Percentiles rank a stretch among this genome's conserved stretches.
Evolutionary conservation across 2,113 vertebrate species (phyloP).

Genomic region (Plestiodon gilberti): DNA sequence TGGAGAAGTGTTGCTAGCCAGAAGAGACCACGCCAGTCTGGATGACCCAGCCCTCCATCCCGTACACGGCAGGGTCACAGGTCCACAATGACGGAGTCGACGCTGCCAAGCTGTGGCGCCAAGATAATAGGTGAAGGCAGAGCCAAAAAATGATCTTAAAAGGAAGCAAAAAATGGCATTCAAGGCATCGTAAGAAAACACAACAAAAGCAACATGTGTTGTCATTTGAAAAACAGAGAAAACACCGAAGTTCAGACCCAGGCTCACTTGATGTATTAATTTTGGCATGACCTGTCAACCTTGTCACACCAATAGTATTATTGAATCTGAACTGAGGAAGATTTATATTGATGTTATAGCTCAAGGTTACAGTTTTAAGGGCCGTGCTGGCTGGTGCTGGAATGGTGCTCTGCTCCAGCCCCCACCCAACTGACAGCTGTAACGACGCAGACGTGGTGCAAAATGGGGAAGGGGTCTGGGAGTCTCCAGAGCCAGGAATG

Average conservation of each 20-base stretch:
- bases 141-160: not conserved
- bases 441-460: fast-evolving
- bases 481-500: too few species aligned
- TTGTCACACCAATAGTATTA: fast-evolving
- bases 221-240: not conserved
- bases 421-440: too few species aligned
- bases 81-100: too few species aligned
- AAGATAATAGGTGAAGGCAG: not conserved
- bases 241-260: fast-evolving
- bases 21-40: too few species aligned
- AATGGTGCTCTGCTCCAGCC: not conserved
- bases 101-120: not conserved
- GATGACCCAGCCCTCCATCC: too few species aligned
- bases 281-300: not conserved
- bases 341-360: not conserved
- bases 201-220: fast-evolving
- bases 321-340: fast-evolving
- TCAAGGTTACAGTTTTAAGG: not conserved
- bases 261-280: not conserved
- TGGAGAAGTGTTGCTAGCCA: too few species aligned
- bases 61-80: too few species aligned
- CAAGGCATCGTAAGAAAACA: fast-evolving
- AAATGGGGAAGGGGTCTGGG: too few species aligned
- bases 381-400: fast-evolving
- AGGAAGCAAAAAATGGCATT: not conserved